Evolutionary conservation across 2,797 vertebrate species (phyloP), one percentile per base, ranked within the genome.

Genomic region (Rhinella marina): DNA sequence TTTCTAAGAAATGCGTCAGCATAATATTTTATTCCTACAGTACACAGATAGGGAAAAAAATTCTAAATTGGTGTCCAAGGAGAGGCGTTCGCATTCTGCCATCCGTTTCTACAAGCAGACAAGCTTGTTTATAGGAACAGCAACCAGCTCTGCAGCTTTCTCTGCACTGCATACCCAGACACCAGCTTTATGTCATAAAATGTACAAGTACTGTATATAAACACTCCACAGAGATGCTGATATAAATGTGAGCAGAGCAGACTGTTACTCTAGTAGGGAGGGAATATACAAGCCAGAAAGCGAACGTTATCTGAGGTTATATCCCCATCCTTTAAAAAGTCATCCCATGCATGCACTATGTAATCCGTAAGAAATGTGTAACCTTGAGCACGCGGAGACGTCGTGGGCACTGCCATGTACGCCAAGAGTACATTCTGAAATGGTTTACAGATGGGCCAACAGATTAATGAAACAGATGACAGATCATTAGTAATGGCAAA

Each of bases 341-440:
- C 62, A 25, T 25, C 17, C 62, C 62, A 25, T 66, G 62, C 10
- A 62, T 62, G 59, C 2, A 62, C 19, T 23, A 21, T 59, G 57
- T 59, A 62, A 16, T 14, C 13, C 54, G 29, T 29, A 27, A 59
- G 77, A 29, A 59, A 29, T 59, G 19, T 23, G 16, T 80, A 80
- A 59, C 77, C 56, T 59, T 59, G 77, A 57, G 6, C 25, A 79
- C 0, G 50, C 50, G 7, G 4, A 56, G 52, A 79, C 7, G n/a
- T 56, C 3, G 14, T 80, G 77, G 77, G 77, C 77, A 59, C 54
- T 23, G 8, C 29, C 68, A 41, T 2, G 25, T 21, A 57, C n/a
- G 56, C 77, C 77, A 32, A 32, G 57, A 80, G 13, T 10, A 59
- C 56, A 59, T 59, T 81, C 0, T 61, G 78, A 81, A 81, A 61